Evolutionary conservation across 2,888 invertebrate genomes (phyloP).

Genomic region (Leptinotarsa rubiginosa): DNA sequence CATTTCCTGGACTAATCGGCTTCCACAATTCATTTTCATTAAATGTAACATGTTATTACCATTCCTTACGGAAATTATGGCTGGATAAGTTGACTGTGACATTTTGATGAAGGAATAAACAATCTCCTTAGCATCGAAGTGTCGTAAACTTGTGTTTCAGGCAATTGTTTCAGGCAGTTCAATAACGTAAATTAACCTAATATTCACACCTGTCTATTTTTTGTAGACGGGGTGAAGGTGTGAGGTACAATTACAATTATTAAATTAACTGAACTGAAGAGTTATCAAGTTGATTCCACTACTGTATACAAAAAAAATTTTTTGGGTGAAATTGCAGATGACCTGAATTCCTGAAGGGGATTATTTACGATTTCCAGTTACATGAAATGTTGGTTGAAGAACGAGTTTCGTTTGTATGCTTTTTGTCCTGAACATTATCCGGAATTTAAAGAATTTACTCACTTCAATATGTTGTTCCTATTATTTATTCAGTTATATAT

Average conservation of each 20-base stretch:
- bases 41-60: constrained; percentile 9
- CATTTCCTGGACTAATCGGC: not conserved
- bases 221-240: not conserved
- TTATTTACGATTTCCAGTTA: not conserved
- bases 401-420: no score
- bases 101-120: constrained; percentile 4
- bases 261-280: not conserved
- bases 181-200: not conserved
- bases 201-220: constrained; percentile 5
- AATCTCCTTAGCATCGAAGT: constrained; percentile 2
- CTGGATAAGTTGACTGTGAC: constrained; percentile 2
- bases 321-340: not conserved
- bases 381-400: not conserved
- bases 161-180: not conserved
- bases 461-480: no score
- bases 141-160: constrained; percentile 4
- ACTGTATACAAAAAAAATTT: not conserved
- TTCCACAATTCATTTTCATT: constrained; percentile 6
- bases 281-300: not conserved
- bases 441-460: no score
- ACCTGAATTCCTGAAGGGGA: not conserved
- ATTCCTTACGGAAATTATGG: constrained; percentile 3
- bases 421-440: no score
- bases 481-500: no score
- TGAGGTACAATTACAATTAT: not conserved